phyloP scores from a whole-genome alignment of 2,888 invertebrate genomes.

The Drosophila anomalata region DNA sequence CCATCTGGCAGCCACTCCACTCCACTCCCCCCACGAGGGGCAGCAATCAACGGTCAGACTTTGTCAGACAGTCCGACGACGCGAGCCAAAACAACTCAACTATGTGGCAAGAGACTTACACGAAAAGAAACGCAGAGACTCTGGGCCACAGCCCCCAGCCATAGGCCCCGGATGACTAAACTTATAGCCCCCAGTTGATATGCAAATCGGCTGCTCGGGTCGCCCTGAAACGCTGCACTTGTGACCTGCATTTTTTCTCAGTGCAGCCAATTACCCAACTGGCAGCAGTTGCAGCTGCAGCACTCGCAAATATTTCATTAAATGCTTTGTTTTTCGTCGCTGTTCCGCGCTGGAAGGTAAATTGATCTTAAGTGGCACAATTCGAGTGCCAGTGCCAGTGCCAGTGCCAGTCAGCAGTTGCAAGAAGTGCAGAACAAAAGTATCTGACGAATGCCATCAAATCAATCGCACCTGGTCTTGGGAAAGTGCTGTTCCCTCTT shows the following conservation, averaged over 20 bases:
- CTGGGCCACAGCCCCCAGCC: too few relatives aligned
- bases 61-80: constrained; percentile 55
- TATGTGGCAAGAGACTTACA: constrained; percentile 54
- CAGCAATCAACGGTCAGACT: constrained; percentile 12
- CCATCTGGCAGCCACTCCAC: background rate
- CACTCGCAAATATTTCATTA: constrained; percentile 17
- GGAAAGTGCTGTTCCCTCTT: too few relatives aligned
- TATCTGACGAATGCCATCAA: too few relatives aligned
- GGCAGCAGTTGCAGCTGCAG: constrained; percentile 41
- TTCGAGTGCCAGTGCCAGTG: constrained; percentile 18
- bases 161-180: too few relatives aligned
- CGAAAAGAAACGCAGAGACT: background rate
- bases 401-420: background rate
- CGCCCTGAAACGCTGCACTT: background rate
- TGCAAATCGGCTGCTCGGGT: background rate
- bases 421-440: background rate
- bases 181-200: background rate
- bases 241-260: background rate
- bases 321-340: constrained; percentile 5
- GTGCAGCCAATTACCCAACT: constrained; percentile 49
- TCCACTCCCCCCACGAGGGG: background rate
- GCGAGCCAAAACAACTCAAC: constrained; percentile 46
- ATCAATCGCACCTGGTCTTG: too few relatives aligned
- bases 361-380: constrained; percentile 46
- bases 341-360: constrained; percentile 24